These are phyloP conservation scores for Ichneumon xanthorius DNA, from an alignment of 2,888 invertebrate genomes.

Conservation along the genomic window DNA sequence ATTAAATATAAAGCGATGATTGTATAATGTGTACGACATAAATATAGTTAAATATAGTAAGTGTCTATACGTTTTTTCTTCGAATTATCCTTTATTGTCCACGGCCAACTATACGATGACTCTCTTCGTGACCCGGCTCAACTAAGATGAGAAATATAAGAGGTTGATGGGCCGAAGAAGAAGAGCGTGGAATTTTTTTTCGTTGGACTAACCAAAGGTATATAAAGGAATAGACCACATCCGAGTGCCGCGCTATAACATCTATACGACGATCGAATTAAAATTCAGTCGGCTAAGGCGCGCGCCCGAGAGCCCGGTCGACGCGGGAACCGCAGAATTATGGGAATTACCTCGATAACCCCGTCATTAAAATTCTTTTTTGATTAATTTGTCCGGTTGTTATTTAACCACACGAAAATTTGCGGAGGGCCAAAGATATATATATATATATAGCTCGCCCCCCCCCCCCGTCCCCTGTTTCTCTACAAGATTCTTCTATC, in stretches of 20 bases:
- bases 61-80: constrained; percentile 38
- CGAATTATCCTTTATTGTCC: constrained; percentile 66
- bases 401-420: constrained; percentile 66
- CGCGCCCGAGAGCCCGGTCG: constrained; percentile 48
- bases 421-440: neutral
- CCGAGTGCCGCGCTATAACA: constrained; percentile 29
- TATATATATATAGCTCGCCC: neutral
- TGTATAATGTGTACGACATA: constrained; percentile 37
- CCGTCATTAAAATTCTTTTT: constrained; percentile 76
- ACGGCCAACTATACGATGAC: constrained; percentile 58
- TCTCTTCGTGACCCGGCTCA: constrained; percentile 61
- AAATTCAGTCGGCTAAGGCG: constrained; percentile 63
- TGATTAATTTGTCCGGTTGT: constrained; percentile 77
- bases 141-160: constrained; percentile 28
- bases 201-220: constrained; percentile 29
- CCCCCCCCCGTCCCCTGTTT: neutral
- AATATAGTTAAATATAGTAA: neutral
- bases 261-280: constrained; percentile 67
- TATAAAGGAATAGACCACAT: constrained; percentile 46
- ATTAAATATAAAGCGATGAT: constrained; percentile 54
- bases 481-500: neutral
- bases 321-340: constrained; percentile 71
- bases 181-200: constrained; percentile 58
- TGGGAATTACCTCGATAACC: constrained; percentile 77
- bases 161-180: constrained; percentile 11